These are phyloP conservation scores for Hesperia comma DNA, from an alignment of 2,888 invertebrate species.

Conservation along the genomic window DNA sequence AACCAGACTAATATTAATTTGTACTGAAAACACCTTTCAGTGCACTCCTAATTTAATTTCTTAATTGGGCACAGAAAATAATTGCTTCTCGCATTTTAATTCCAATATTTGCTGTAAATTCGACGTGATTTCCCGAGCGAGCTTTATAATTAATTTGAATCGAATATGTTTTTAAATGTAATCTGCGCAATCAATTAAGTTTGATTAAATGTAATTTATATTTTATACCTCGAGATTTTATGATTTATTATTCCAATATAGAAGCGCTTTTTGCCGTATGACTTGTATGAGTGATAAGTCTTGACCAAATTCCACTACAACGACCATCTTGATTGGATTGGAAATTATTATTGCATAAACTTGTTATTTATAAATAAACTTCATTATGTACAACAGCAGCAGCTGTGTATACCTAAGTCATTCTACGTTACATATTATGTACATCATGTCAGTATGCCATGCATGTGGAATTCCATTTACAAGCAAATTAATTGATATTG, in stretches of 20 bases:
- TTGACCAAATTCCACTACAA: too few relatives aligned
- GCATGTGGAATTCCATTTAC: conserved; percentile 27
- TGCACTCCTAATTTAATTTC: conserved; percentile 63
- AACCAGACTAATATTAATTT: conserved; percentile 55
- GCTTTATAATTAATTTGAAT: conserved; percentile 18
- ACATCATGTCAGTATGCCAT: conserved; percentile 1
- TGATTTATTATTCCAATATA: too few relatives aligned
- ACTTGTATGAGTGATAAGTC: too few relatives aligned
- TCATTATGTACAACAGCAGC: neutral
- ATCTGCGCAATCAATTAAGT: neutral
- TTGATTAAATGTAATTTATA: too few relatives aligned
- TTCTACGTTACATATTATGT: neutral
- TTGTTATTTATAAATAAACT: too few relatives aligned
- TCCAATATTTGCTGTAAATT: conserved; percentile 26
- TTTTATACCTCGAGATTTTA: too few relatives aligned
- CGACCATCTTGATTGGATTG: too few relatives aligned
- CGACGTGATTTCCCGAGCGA: conserved; percentile 28
- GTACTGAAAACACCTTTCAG: conserved; percentile 43
- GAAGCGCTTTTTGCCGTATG: too few relatives aligned
- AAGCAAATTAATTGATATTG: conserved; percentile 29
- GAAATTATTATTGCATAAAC: too few relatives aligned
- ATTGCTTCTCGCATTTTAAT: conserved; percentile 46
- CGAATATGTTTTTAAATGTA: neutral
- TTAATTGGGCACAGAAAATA: conserved; percentile 61
- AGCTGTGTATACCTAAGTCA: too few relatives aligned